These are phyloP conservation scores for Dermatemys mawii DNA, from an alignment of 2,113 vertebrate genomes.

Conservation along the genomic window DNA sequence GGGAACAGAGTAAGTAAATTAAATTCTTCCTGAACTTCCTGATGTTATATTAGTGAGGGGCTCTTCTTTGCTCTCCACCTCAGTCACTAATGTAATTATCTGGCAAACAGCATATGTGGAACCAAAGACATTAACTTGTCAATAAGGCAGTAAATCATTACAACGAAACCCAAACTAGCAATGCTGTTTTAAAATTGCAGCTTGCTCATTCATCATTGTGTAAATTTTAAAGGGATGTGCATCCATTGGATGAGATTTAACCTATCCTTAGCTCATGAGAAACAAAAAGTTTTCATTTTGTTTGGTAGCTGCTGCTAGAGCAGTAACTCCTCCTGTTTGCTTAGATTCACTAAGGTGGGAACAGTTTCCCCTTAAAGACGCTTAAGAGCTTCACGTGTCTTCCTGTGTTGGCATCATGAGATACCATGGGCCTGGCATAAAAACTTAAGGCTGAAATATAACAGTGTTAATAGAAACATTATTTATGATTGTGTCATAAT, in stretches of 20 bases:
- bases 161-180: not conserved
- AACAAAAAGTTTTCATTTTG: not conserved
- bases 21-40: not conserved
- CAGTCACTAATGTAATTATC: fast-evolving
- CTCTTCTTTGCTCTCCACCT: not conserved
- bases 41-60: not conserved
- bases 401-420: not conserved
- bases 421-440: not conserved
- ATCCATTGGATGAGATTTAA: not conserved
- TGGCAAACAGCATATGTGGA: not conserved
- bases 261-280: not conserved
- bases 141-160: not conserved
- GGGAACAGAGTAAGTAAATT: not conserved
- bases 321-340: not conserved
- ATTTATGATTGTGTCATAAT: not conserved
- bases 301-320: not conserved
- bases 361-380: not conserved
- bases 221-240: not conserved
- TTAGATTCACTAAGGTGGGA: not conserved
- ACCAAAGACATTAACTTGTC: not conserved
- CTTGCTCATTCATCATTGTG: not conserved
- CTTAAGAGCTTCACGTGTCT: not conserved
- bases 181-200: not conserved
- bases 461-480: not conserved
- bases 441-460: not conserved